These are phyloP conservation scores for Phaedon cochleariae DNA, from an alignment of 2,888 invertebrate genomes.

Conservation along the genomic window DNA sequence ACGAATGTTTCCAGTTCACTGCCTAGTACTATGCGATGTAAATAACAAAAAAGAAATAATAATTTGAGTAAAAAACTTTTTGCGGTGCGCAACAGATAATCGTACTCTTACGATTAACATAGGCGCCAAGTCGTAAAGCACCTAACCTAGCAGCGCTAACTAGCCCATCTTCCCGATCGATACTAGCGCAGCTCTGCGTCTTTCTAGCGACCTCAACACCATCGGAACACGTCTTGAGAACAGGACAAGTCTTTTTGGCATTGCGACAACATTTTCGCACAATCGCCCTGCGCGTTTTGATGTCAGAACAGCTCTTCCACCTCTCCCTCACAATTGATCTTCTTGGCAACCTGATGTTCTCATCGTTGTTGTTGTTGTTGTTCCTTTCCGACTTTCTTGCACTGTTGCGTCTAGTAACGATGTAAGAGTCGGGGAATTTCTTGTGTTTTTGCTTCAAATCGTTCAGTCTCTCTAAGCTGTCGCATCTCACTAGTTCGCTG, in stretches of 20 bases:
- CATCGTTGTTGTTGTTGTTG: conserved; percentile 35
- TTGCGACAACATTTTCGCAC: conserved; percentile 60
- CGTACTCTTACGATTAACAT: conserved; percentile 56
- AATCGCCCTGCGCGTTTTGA: conserved; percentile 50
- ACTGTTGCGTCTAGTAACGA: conserved; percentile 55
- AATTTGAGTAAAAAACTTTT: too few species aligned
- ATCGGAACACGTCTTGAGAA: conserved; percentile 51
- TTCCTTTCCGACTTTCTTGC: conserved; percentile 43
- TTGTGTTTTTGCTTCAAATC: conserved; percentile 47
- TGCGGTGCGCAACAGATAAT: conserved; percentile 50
- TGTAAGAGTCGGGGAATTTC: conserved; percentile 62
- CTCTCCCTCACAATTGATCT: conserved; percentile 53
- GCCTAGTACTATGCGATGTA: too few species aligned
- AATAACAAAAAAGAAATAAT: too few species aligned
- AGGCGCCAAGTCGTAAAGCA: conserved; percentile 52
- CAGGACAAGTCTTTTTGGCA: conserved; percentile 60
- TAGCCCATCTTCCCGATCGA: conserved; percentile 44
- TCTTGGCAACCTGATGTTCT: conserved; percentile 50
- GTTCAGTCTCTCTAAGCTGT: conserved; percentile 59
- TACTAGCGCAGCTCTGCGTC: conserved; percentile 57
- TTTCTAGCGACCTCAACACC: conserved; percentile 50
- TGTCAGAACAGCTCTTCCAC: conserved; percentile 61
- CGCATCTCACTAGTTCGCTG: conserved; percentile 61
- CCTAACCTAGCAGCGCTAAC: conserved; percentile 55
- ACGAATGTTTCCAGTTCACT: too few species aligned